A percentile compares a stretch with the other conserved stretches of the same genome.
Evolutionary conservation across 2,888 invertebrate genomes (phyloP).

Genomic region (Catocala sponsa): DNA sequence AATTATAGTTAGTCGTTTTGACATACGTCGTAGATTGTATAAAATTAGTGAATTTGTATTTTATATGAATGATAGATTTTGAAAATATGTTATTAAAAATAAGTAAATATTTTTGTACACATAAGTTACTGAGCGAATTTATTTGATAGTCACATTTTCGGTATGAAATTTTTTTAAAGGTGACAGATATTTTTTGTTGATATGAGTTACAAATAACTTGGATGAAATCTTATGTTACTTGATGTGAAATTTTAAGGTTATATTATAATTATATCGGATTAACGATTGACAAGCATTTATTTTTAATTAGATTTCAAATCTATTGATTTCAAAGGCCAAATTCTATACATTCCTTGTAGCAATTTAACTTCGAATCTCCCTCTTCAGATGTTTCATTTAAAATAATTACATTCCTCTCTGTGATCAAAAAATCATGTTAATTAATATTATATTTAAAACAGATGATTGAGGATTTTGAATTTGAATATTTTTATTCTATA

Average conservation of each 20-base stretch:
- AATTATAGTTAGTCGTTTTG: conserved; percentile 37
- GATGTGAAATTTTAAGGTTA: neutral
- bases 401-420: conserved; percentile 39
- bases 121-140: conserved; percentile 54
- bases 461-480: neutral
- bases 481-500: neutral
- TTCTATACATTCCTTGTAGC: conserved; percentile 38
- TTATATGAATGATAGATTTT: conserved; percentile 43
- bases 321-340: conserved; percentile 11
- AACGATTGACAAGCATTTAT: conserved; percentile 14
- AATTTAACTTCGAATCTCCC: conserved; percentile 12
- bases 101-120: conserved; percentile 51
- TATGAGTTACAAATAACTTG: conserved; percentile 21
- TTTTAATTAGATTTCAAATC: conserved; percentile 12
- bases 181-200: neutral
- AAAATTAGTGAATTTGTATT: conserved; percentile 49
- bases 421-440: conserved; percentile 17
- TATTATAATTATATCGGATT: neutral
- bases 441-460: conserved; percentile 1
- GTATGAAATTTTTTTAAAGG: conserved; percentile 29
- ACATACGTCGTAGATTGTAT: conserved; percentile 41
- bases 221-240: neutral
- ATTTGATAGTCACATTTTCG: conserved; percentile 42
- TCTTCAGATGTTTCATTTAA: conserved; percentile 11
- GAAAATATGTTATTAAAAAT: conserved; percentile 36